These are phyloP conservation scores for Carcharodon carcharias DNA, from an alignment of 2,797 vertebrate species.

Conservation along the genomic window DNA sequence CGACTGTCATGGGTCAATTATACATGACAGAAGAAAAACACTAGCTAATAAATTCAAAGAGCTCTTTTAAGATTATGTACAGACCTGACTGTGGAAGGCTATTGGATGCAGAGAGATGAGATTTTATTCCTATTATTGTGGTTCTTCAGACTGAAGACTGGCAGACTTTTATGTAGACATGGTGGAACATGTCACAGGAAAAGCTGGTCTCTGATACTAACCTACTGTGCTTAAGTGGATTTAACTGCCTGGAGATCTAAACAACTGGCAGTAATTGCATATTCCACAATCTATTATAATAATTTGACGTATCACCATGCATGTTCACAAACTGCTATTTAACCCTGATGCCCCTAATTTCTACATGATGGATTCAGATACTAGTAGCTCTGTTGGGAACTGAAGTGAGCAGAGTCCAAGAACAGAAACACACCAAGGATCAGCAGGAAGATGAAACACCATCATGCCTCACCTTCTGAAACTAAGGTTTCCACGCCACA, in stretches of 20 bases:
- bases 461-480: not conserved
- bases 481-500: too few species aligned
- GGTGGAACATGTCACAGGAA: not conserved
- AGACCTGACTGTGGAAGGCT: not conserved
- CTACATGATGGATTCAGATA: not conserved
- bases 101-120: not conserved
- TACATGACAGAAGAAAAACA: not conserved
- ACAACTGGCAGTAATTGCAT: not conserved
- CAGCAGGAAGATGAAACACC: not conserved
- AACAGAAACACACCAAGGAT: not conserved
- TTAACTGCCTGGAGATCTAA: not conserved
- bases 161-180: not conserved
- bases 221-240: not conserved
- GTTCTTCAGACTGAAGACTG: not conserved
- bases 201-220: not conserved
- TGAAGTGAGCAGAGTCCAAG: not conserved
- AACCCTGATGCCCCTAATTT: not conserved
- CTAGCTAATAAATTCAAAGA: not conserved
- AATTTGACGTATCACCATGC: constrained; percentile 15
- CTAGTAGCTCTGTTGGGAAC: not conserved
- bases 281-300: not conserved
- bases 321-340: constrained; percentile 4
- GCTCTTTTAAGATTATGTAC: not conserved
- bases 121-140: not conserved
- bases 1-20: not conserved